Conservation (phyloP, 2,113 vertebrate species). For the Triplophysa rosa region DNA sequence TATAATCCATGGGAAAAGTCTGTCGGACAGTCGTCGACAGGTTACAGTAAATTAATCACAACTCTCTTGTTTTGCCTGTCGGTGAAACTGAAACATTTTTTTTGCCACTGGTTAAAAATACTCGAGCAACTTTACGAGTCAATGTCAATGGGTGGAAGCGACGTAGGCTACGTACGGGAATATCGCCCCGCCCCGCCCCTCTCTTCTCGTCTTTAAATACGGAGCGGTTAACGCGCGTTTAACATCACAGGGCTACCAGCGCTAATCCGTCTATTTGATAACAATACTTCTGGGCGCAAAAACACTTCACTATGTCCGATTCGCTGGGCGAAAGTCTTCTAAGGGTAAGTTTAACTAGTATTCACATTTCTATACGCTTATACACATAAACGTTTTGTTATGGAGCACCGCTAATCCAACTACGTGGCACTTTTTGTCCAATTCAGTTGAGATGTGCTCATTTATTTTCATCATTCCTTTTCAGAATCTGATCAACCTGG, state of each 20-base stretch:
- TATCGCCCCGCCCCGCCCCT: slow-evolving; percentile 41
- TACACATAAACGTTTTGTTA: neutral
- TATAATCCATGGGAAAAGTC: neutral
- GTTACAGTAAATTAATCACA: slow-evolving; percentile 16
- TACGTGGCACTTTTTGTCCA: slow-evolving; percentile 23
- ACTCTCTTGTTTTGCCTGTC: slow-evolving; percentile 21
- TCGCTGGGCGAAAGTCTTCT: slow-evolving; percentile 67
- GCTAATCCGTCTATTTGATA: neutral
- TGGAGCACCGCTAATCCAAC: neutral
- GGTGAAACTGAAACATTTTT: slow-evolving; percentile 58
- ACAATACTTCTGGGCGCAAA: slow-evolving; percentile 44
- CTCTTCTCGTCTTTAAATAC: neutral
- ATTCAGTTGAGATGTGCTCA: neutral
- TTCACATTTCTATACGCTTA: neutral
- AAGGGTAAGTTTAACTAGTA: slow-evolving; percentile 63
- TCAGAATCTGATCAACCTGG: slow-evolving; percentile 59
- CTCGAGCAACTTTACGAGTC: neutral
- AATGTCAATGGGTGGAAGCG: slow-evolving; percentile 43
- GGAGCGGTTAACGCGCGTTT: neutral
- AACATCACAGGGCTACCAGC: neutral
- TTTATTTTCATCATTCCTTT: neutral
- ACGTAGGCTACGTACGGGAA: slow-evolving; percentile 69
- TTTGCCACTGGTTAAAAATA: slow-evolving; percentile 51
- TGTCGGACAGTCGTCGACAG: neutral
- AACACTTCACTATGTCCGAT: slow-evolving; percentile 72